phyloP scores from a whole-genome alignment of 1,140 invertebrate species.

The Drosophila funebris region DNA sequence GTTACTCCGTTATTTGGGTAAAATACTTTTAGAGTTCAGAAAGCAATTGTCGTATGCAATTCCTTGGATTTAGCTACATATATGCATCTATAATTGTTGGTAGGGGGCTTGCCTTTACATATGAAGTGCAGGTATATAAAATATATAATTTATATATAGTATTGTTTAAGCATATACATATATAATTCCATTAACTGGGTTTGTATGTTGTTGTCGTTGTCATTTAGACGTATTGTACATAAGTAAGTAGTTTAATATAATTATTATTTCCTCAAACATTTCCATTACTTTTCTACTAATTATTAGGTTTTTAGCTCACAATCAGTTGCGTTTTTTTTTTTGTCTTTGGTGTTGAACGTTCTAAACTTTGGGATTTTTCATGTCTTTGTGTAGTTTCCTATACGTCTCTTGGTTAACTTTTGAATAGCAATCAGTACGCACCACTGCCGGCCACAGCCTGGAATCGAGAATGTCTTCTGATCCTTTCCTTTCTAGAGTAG shows the following conservation, averaged over 20 bases:
- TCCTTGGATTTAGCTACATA: conserved; percentile 41
- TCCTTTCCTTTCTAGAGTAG: conserved; percentile 63
- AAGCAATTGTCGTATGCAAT: conserved; percentile 62
- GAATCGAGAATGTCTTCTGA: not conserved
- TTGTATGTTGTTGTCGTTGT: conserved; percentile 53
- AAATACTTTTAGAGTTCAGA: conserved; percentile 40
- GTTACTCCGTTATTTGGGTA: conserved; percentile 9
- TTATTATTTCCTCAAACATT: conserved; percentile 24
- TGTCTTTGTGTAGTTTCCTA: conserved; percentile 37
- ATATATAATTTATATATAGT: conserved; percentile 66
- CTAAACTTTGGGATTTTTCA: conserved; percentile 43
- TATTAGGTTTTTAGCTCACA: conserved; percentile 40
- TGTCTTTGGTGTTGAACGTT: conserved; percentile 72
- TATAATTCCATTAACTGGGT: conserved; percentile 53
- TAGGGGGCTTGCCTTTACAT: conserved; percentile 38
- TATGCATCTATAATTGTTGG: conserved; percentile 13
- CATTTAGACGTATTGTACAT: conserved; percentile 65
- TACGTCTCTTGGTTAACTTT: conserved; percentile 26
- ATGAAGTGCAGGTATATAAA: conserved; percentile 65
- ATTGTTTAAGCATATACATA: conserved; percentile 32
- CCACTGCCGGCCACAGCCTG: conserved; percentile 21
- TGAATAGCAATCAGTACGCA: conserved; percentile 50
- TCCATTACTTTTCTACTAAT: not conserved
- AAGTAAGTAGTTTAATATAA: conserved; percentile 41
- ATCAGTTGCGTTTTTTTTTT: conserved; percentile 60